Conservation (phyloP, 2,888 invertebrate species). For the Monopis laevigella region DNA sequence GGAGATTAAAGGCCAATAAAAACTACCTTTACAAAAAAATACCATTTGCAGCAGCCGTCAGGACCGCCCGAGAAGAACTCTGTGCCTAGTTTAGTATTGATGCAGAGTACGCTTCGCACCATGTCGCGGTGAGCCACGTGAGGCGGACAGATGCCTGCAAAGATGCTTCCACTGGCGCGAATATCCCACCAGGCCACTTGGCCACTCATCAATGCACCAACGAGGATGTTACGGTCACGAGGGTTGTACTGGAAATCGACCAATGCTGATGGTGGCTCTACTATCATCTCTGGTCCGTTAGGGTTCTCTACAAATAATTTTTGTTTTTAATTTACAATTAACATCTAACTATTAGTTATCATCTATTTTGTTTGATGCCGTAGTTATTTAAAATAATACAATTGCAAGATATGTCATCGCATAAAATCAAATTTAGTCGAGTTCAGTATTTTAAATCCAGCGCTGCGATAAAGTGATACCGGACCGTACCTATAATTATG, state of each 20-base stretch:
- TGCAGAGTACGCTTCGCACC: conserved; percentile 85
- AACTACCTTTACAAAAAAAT: neutral
- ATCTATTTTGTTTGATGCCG: neutral
- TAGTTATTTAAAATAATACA: neutral
- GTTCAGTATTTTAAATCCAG: no score
- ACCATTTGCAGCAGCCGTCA: conserved; percentile 86
- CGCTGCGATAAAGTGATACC: no score
- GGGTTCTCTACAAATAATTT: conserved; percentile 72
- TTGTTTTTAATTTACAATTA: neutral
- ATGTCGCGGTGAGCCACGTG: conserved; percentile 89
- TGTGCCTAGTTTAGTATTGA: conserved; percentile 89
- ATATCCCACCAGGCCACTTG: conserved; percentile 81
- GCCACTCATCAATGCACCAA: conserved; percentile 75
- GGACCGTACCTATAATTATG: no score
- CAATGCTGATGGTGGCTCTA: conserved; percentile 76
- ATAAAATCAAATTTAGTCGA: no score
- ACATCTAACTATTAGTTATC: neutral
- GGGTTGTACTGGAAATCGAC: conserved; percentile 87
- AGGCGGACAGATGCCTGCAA: conserved; percentile 75
- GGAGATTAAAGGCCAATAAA: no score
- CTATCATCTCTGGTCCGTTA: conserved; percentile 73
- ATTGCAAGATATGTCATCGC: no score
- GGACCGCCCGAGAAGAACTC: conserved; percentile 93
- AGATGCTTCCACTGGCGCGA: conserved; percentile 75
- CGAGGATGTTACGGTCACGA: conserved; percentile 74